Evolutionary conservation across 2,797 vertebrate genomes (phyloP).

Genomic region (Clarias laeviceps): DNA sequence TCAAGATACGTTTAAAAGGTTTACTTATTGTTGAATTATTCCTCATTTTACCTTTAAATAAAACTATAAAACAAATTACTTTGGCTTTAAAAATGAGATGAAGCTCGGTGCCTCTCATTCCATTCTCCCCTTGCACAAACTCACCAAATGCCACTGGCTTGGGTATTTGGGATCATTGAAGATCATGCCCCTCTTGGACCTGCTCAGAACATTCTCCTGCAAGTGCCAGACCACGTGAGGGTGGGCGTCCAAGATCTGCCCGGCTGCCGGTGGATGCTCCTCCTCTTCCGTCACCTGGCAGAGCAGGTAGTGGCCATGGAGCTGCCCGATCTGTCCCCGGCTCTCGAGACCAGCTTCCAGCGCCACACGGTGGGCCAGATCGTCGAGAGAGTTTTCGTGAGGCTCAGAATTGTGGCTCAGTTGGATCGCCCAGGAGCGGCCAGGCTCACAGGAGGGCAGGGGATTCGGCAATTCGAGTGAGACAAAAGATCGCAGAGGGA

Average conservation of each 20-base stretch:
- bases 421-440: slow-evolving; percentile 86
- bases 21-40: not conserved
- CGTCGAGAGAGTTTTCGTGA: slow-evolving; percentile 62
- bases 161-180: slow-evolving; percentile 95
- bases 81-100: not conserved
- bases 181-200: slow-evolving; percentile 87
- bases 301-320: slow-evolving; percentile 89
- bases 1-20: not conserved
- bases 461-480: slow-evolving; percentile 44
- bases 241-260: slow-evolving; percentile 76
- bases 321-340: slow-evolving; percentile 89
- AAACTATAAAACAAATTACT: not conserved
- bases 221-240: slow-evolving; percentile 89
- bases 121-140: slow-evolving; percentile 49
- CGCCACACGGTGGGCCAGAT: slow-evolving; percentile 76
- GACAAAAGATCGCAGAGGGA: slow-evolving; percentile 48
- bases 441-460: slow-evolving; percentile 61
- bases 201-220: slow-evolving; percentile 84
- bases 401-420: slow-evolving; percentile 62
- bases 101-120: not conserved
- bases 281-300: slow-evolving; percentile 58
- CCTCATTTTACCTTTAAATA: not conserved
- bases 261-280: slow-evolving; percentile 63
- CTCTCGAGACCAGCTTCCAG: slow-evolving; percentile 82
- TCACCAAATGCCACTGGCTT: slow-evolving; percentile 96